These are phyloP conservation scores for Benthosema pterotum DNA, from an alignment of 2,797 vertebrate species.

Conservation along the genomic window DNA sequence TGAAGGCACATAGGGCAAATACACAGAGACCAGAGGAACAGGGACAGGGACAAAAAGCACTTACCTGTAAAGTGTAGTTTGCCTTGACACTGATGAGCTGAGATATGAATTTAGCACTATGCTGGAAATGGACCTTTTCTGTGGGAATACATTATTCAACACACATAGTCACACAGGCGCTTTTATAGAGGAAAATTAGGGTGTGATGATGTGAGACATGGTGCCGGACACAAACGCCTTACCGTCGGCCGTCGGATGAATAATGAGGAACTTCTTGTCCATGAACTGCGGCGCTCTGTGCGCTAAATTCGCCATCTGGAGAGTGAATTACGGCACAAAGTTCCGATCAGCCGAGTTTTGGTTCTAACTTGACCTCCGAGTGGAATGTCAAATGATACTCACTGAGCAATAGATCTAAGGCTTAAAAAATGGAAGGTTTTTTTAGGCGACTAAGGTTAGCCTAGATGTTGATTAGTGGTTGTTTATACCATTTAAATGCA, in stretches of 20 bases:
- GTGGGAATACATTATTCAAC: conserved; percentile 27
- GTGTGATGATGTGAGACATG: not conserved
- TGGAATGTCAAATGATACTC: too few relatives aligned
- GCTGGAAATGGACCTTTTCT: conserved; percentile 99
- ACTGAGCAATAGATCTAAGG: too few relatives aligned
- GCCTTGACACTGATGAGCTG: conserved; percentile 92
- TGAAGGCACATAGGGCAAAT: too few relatives aligned
- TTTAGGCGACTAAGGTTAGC: too few relatives aligned
- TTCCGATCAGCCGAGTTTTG: not conserved
- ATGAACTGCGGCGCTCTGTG: conserved; percentile 86
- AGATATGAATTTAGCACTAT: conserved; percentile 93
- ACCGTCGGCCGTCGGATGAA: conserved; percentile 97
- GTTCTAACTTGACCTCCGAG: not conserved
- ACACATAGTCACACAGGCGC: not conserved
- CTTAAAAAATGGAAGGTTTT: too few relatives aligned
- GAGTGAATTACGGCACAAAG: not conserved
- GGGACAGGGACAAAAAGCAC: not conserved
- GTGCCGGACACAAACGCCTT: conserved; percentile 32
- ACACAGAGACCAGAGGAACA: too few relatives aligned
- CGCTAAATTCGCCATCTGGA: conserved; percentile 87
- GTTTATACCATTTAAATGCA: too few relatives aligned
- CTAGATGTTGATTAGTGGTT: too few relatives aligned
- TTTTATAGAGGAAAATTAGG: not conserved
- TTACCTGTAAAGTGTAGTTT: conserved; percentile 98
- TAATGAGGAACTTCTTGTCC: conserved; percentile 92